Conservation (phyloP, 2,888 invertebrate species). For the Caenorhabditis afra region DNA sequence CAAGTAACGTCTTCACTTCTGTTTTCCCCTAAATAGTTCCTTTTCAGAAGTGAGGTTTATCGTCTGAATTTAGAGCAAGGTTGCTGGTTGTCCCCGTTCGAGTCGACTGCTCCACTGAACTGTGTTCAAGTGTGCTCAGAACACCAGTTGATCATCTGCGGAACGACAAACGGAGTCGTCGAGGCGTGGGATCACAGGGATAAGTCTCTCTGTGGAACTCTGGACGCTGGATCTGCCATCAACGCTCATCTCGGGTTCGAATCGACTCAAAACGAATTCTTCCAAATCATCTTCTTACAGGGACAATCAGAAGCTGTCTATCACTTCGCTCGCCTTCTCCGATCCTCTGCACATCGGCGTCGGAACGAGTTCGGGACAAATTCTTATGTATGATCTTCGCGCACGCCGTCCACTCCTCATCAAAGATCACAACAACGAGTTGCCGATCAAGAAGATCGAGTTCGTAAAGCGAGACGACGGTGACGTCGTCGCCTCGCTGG, state of each 20-base stretch:
- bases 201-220: conserved; percentile 86
- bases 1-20: conserved; percentile 83
- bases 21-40: not conserved
- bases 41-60: conserved; percentile 88
- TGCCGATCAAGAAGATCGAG: conserved; percentile 91
- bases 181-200: conserved; percentile 97
- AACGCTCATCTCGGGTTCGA: conserved; percentile 68
- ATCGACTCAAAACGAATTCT: not conserved
- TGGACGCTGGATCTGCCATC: conserved; percentile 87
- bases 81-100: conserved; percentile 91
- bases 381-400: conserved; percentile 92
- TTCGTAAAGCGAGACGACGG: conserved; percentile 84
- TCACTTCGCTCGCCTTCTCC: conserved; percentile 86
- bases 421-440: conserved; percentile 95
- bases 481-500: conserved; percentile 91
- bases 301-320: conserved; percentile 80
- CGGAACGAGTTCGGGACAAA: conserved; percentile 92
- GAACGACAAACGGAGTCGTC: conserved; percentile 86
- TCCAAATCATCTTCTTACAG: conserved; percentile 22
- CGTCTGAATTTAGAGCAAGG: conserved; percentile 96
- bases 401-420: conserved; percentile 90
- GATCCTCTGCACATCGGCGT: conserved; percentile 86
- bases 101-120: conserved; percentile 86
- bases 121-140: conserved; percentile 90
- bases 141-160: conserved; percentile 88